Evolutionary conservation across 2,888 invertebrate species (phyloP), one percentile per base, ranked within the genome.

Genomic region (Frankliniella intonsa): DNA sequence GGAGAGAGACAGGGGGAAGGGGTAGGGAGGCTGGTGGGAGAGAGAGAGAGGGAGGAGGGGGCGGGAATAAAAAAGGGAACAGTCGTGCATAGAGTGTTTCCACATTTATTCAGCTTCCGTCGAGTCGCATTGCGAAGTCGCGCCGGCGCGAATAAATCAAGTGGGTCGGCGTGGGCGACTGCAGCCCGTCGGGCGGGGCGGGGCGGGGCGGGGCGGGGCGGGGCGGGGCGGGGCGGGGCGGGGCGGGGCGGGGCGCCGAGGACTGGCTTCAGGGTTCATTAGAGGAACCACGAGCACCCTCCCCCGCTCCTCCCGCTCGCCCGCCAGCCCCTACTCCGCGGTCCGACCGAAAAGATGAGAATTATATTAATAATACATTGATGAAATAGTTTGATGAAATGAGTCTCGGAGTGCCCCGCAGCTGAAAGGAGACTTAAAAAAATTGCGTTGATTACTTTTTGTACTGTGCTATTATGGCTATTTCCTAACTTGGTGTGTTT

Each of bases 61-160:
- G 25, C 10, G 12, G 69, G 22, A 8, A 25, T 3, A 25, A 25
- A n/a, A 76, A 76, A 76, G 25, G 25, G 25, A 69, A 22, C 69
- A 25, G 69, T 25, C 69, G 69, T 9, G 69, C 69, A 76, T 76
- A 22, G 69, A 76, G 69, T 76, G 69, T 76, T 38, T 76, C 25
- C 69, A 25, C 69, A 76, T 76, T 76, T 76, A 76, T 76, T 76
- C 69, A 22, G 69, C 69, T 76, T 76, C 69, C 69, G 69, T 62
- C 69, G 69, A 76, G 69, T 22, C 62, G 62, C 62, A 62, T 62
- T 12, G 25, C 69, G 69, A 76, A 25, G 69, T 76, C 69, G 25
- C 69, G 62, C 62, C 17, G 22, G 10, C 12, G 69, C 22, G 69
- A 76, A 76, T 76, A 76, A 76, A 76, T 76, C 69, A 76, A 55